phyloP scores from a whole-genome alignment of 2,113 vertebrate species.

The Pangasianodon hypophthalmus region DNA sequence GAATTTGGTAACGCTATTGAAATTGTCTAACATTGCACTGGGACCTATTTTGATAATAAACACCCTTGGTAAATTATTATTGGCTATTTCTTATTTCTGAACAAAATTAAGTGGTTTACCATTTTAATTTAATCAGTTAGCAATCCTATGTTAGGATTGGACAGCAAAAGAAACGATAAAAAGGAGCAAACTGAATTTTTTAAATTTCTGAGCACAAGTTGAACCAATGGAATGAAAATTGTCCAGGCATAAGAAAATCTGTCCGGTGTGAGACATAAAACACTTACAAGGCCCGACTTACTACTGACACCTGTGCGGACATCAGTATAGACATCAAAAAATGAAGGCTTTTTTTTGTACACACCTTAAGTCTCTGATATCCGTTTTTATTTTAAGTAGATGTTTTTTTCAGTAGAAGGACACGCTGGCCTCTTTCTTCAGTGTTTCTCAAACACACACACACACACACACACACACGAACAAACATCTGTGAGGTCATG shows the following conservation, averaged over 20 bases:
- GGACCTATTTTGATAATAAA: background rate
- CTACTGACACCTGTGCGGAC: background rate
- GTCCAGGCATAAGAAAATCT: background rate
- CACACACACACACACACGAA: background rate
- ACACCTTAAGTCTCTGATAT: background rate
- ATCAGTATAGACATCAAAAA: background rate
- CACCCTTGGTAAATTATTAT: background rate
- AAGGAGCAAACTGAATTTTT: background rate
- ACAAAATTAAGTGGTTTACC: background rate
- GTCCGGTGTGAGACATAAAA: background rate
- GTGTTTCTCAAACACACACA: background rate
- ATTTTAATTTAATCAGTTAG: background rate
- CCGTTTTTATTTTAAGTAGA: background rate
- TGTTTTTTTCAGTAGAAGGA: background rate
- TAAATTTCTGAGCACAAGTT: background rate
- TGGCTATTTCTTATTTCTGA: background rate
- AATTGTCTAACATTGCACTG: background rate
- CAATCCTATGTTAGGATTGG: background rate
- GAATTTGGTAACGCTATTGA: background rate
- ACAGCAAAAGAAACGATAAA: background rate
- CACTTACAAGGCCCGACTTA: background rate
- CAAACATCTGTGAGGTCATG: constrained; percentile 21
- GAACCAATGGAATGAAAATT: background rate
- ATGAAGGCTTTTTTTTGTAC: background rate
- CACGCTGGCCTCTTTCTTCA: background rate